Evolutionary conservation across 2,113 vertebrate genomes (phyloP).

Genomic region (Ochotona princeps): DNA sequence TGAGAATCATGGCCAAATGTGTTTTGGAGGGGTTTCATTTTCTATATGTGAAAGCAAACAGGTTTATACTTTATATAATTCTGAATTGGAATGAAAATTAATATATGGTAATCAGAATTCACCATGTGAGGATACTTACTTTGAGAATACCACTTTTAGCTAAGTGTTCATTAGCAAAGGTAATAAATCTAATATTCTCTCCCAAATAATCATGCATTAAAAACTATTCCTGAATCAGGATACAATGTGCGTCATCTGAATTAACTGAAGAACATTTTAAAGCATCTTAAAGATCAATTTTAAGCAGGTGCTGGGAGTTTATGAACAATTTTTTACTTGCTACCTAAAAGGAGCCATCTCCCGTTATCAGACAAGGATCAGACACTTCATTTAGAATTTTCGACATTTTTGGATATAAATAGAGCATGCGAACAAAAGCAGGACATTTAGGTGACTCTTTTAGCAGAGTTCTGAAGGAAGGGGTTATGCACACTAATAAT

Average conservation of each 20-base stretch:
- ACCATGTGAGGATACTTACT: constrained; percentile 66
- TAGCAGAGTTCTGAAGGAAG: constrained; percentile 60
- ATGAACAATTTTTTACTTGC: constrained; percentile 56
- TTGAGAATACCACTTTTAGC: constrained; percentile 72
- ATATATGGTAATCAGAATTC: constrained; percentile 72
- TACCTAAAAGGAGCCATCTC: constrained; percentile 44
- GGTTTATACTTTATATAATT: constrained; percentile 63
- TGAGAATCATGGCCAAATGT: constrained; percentile 53
- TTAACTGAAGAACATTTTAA: constrained; percentile 61
- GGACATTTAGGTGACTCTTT: constrained; percentile 57
- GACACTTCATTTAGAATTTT: constrained; percentile 64
- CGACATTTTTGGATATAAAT: constrained; percentile 68
- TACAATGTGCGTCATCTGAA: constrained; percentile 56
- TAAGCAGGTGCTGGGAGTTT: constrained; percentile 63
- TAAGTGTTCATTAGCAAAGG: constrained; percentile 75
- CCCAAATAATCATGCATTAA: constrained; percentile 67
- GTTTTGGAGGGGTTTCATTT: constrained; percentile 59
- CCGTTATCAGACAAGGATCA: constrained; percentile 43
- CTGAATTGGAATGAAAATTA: constrained; percentile 73
- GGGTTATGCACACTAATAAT: constrained; percentile 63
- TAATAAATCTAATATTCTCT: constrained; percentile 76
- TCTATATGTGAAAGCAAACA: constrained; percentile 60
- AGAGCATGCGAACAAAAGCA: not conserved
- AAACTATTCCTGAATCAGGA: constrained; percentile 28
- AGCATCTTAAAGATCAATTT: constrained; percentile 50